Evolutionary conservation across 2,113 vertebrate species (phyloP).

Genomic region (Zosterops borbonicus): DNA sequence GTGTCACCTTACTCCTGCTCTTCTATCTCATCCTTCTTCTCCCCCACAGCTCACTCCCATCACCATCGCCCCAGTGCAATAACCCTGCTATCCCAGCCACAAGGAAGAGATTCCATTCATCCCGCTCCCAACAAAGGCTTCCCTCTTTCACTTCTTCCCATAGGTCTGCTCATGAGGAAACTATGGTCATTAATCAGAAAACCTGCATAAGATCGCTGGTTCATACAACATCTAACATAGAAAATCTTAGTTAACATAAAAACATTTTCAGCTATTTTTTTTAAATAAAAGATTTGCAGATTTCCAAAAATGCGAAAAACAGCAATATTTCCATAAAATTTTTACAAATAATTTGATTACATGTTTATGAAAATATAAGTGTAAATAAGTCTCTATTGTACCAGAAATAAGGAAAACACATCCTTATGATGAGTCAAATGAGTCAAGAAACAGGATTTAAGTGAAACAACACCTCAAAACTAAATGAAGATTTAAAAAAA

Average conservation of each 20-base stretch:
- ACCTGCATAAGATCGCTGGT: rapidly evolving
- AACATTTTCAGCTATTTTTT: neutral
- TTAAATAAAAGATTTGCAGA: neutral
- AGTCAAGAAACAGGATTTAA: neutral
- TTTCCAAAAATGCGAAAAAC: neutral
- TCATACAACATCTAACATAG: rapidly evolving
- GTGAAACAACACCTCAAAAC: neutral
- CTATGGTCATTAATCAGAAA: neutral
- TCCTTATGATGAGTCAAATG: neutral
- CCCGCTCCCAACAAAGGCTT: neutral
- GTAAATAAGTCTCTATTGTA: neutral
- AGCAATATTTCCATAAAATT: neutral
- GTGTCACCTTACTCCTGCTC: rapidly evolving
- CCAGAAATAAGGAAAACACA: neutral
- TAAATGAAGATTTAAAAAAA: neutral
- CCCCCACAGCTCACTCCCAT: too few relatives aligned
- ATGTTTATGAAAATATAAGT: neutral
- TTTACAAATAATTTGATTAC: neutral
- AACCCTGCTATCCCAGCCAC: neutral
- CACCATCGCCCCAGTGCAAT: neutral
- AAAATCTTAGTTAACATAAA: neutral
- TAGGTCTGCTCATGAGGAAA: neutral
- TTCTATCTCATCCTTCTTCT: neutral
- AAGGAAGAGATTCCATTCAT: neutral
- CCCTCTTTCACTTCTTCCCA: neutral